Evolutionary conservation across 2,113 vertebrate genomes (phyloP), one percentile per base, ranked within the genome.

Genomic region (Turdus rufiventris): DNA sequence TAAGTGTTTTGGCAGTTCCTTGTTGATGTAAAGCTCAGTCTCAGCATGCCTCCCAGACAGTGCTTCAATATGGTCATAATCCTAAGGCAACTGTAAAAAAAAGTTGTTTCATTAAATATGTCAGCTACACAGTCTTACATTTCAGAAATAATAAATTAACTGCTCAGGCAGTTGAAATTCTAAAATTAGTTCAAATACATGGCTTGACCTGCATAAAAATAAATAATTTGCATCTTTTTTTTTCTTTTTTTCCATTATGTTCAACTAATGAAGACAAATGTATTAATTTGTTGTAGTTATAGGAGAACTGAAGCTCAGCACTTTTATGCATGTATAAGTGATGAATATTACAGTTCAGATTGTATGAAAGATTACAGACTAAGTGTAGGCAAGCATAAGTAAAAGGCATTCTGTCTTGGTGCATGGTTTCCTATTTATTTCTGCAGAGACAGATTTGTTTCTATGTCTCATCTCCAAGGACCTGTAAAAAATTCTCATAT

Each of bases 231-330:
- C 61, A 91, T 70, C 33, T 58, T 73, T 90, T 96, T 84, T 25
- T 38, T n/a, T 18, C 94, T 42, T 31, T 94, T 42, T 53, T 78
- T 93, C 66, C 42, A 95, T 94, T 96, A 91, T 93, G 73, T 96
- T 94, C 73, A 93, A 17, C 84, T 94, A 97, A 98, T 97, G 88
- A 97, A 98, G 96, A 98, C 43, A 95, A 97, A 97, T 96, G 85
- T 79, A 95, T 96, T 97, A 92, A 97, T 96, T 96, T 94, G 60
- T 90, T 97, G 96, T 77, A 92, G 79, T 94, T 95, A 95, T 67
- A 85, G 79, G 96, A 94, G 80, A 91, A 91, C 56, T 91, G 94
- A 96, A 94, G 94, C 79, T 94, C 43, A 24, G 88, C 74, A 94
- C 51, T 96, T 97, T 92, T 94, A 89, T 92, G 89, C 85, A 89